Percentiles rank a stretch among this genome's conserved stretches.
Evolutionary conservation across 1,140 invertebrate species (phyloP).

Genomic region (Steinernema feltiae): DNA sequence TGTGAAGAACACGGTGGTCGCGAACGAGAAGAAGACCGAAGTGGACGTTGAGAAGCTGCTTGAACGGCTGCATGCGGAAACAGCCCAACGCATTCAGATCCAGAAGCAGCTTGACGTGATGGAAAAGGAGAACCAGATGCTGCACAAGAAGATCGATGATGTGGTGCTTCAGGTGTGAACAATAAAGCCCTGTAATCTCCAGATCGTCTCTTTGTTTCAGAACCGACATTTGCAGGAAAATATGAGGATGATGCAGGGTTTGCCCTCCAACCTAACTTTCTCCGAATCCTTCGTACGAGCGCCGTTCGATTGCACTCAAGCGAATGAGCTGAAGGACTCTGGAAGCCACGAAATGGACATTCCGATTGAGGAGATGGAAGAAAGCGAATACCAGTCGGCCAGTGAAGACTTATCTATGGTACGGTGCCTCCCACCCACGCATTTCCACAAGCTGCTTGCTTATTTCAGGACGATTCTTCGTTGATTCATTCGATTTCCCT

Average conservation of each 20-base stretch:
- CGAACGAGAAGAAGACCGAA: no score
- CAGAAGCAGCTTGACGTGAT: no score
- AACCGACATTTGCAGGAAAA: background rate
- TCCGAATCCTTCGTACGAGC: background rate
- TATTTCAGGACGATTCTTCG: background rate
- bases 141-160: background rate
- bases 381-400: background rate
- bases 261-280: no score
- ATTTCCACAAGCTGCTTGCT: no score
- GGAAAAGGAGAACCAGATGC: background rate
- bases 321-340: background rate
- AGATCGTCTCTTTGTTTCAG: no score
- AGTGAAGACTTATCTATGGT: background rate
- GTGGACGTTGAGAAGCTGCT: no score
- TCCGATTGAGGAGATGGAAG: no score
- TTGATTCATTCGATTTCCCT: background rate
- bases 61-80: no score
- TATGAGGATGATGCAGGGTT: no score
- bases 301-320: background rate
- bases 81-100: no score
- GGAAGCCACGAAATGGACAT: background rate
- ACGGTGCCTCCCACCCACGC: no score
- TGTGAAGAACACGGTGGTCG: no score
- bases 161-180: background rate
- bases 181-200: background rate